These are phyloP conservation scores for Andrena minutula DNA, from an alignment of 2,888 invertebrate genomes.

Conservation along the genomic window DNA sequence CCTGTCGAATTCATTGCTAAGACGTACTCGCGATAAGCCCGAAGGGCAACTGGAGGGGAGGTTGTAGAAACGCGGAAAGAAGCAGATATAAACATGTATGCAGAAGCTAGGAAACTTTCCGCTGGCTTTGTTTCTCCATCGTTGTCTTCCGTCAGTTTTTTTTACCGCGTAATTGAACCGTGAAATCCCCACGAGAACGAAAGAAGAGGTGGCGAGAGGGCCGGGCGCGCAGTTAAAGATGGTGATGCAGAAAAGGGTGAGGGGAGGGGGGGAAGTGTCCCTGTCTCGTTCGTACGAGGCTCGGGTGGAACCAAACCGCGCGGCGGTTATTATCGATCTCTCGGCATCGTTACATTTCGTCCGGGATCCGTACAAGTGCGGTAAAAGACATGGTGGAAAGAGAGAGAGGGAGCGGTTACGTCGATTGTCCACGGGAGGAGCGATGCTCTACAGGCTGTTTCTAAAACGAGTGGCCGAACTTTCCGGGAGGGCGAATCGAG, in stretches of 20 bases:
- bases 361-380: conserved; percentile 70
- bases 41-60: background rate
- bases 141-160: conserved; percentile 37
- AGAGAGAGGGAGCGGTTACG: conserved; percentile 52
- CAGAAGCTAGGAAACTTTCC: conserved; percentile 17
- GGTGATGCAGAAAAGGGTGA: background rate
- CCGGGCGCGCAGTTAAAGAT: conserved; percentile 15
- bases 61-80: background rate
- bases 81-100: conserved; percentile 10
- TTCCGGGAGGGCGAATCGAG: conserved; percentile 24
- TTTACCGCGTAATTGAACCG: conserved; percentile 52
- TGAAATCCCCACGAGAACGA: conserved; percentile 44
- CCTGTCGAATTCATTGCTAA: conserved; percentile 1
- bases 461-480: conserved; percentile 45
- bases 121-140: conserved; percentile 15
- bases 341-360: conserved; percentile 71
- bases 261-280: conserved; percentile 49
- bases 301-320: conserved; percentile 68
- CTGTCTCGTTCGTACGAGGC: conserved; percentile 65
- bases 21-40: background rate
- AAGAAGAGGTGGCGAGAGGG: conserved; percentile 24
- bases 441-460: conserved; percentile 54
- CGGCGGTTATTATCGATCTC: conserved; percentile 75
- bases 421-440: conserved; percentile 65
- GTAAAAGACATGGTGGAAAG: conserved; percentile 49